Evolutionary conservation across 2,888 invertebrate species (phyloP).

Genomic region (Thysanoteuthis rhombus): DNA sequence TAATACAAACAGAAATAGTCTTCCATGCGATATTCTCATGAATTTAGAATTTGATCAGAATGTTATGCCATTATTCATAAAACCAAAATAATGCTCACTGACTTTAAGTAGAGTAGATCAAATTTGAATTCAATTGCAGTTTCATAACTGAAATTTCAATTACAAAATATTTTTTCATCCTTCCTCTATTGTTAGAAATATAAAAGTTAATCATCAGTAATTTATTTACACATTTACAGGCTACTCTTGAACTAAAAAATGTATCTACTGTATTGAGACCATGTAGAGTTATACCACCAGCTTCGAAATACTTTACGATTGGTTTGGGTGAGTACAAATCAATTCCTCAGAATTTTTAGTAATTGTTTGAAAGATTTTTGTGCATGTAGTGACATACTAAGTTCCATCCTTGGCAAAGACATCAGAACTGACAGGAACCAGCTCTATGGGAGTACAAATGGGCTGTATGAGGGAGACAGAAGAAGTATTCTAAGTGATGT

Average conservation of each 20-base stretch:
- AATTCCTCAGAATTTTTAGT: neutral
- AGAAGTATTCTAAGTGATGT: too few species aligned
- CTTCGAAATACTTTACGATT: slow-evolving; percentile 63
- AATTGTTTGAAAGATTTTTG: too few species aligned
- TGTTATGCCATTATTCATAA: too few species aligned
- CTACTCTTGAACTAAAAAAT: slow-evolving; percentile 66
- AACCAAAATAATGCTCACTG: neutral
- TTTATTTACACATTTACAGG: slow-evolving; percentile 45
- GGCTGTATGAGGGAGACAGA: too few species aligned
- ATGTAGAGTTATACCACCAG: slow-evolving; percentile 63
- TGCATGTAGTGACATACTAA: too few species aligned
- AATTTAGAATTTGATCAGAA: too few species aligned
- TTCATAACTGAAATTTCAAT: neutral
- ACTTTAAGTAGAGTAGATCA: neutral
- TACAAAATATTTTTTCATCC: neutral
- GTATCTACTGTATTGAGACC: slow-evolving; percentile 63
- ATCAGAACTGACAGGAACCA: too few species aligned
- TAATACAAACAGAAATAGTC: too few species aligned
- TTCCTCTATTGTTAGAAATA: neutral
- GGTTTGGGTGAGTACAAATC: slow-evolving; percentile 61
- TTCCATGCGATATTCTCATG: too few species aligned
- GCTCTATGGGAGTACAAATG: too few species aligned
- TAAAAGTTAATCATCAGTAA: neutral
- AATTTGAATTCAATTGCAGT: neutral
- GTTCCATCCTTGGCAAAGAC: too few species aligned